These are phyloP conservation scores for Pogonomyrmex barbatus DNA, from an alignment of 1,140 invertebrate species.

Conservation along the genomic window DNA sequence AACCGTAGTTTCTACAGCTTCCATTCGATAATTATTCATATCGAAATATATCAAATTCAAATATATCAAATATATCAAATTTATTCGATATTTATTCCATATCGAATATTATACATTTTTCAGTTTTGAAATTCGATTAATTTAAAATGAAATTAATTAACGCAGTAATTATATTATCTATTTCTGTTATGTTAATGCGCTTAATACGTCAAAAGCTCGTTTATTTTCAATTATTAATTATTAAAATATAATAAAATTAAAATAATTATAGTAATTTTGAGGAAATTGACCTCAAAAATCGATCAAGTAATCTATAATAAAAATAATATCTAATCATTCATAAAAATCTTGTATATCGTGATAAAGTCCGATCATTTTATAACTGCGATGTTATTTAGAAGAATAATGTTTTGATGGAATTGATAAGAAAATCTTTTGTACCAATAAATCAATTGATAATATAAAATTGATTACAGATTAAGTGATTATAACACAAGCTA, in stretches of 20 bases:
- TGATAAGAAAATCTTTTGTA: background rate
- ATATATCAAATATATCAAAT: background rate
- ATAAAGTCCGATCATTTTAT: background rate
- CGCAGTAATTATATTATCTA: background rate
- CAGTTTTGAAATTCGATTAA: background rate
- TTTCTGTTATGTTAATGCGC: background rate
- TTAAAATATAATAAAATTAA: background rate
- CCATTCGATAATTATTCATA: background rate
- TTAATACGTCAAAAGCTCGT: background rate
- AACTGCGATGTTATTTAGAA: background rate
- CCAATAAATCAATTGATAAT: background rate
- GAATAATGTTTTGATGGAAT: background rate
- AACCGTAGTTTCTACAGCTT: background rate
- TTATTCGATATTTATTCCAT: background rate
- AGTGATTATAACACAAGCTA: no score
- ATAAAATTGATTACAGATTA: background rate
- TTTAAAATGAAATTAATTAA: background rate
- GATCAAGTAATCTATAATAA: no score
- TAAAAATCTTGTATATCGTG: no score
- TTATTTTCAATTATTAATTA: slow-evolving; percentile 1
- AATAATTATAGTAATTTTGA: background rate
- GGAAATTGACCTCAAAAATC: background rate
- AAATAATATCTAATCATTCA: no score
- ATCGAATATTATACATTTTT: background rate
- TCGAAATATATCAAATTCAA: background rate